Base-by-base conservation (phyloP, 2,113 vertebrate genomes). In the Formicarius rufipectus region DNA sequence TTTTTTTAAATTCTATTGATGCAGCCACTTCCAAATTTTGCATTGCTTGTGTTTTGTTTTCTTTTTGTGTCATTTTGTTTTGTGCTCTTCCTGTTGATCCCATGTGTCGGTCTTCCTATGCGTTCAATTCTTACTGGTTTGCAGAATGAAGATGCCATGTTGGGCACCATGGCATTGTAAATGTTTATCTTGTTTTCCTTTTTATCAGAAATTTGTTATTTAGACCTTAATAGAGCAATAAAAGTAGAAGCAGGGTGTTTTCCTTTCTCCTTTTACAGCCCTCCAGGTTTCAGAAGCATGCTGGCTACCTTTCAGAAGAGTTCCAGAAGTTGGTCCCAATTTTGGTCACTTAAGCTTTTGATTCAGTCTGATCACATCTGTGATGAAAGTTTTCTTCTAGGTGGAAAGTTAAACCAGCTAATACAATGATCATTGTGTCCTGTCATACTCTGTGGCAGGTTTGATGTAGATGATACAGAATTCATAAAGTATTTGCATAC, bases 371-470 rank as follows among this genome's bases (percentile, higher is more conserved):
- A n/a, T 52, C 9, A 44, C 2, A 11, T 67, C 44, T 60, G 33
- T 76, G 60, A 20, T 50, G 19, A 63, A 52, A 24, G 5, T 62
- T 89, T 81, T 75, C 56, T 63, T 72, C 44, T 55, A 83, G 33
- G 9, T 66, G 28, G 33, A 67, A 68, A 52, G 35, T 66, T 84
- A 66, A 85, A 31, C 16, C 8, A 42, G 27, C 73, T 60, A 40
- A 69, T 83, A 30, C 37, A 28, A 3, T 15, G 1, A 53, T 60
- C n/a, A 19, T 52, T 42, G 5, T 15, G 1, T 62, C 30, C 40
- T 62, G 2, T 62, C 12, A 45, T 60, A 7, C 0, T 0, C 37
- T 53, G 24, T 33, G 53, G 30, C 75, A 80, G 20, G 28, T 52
- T 18, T 5, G 2, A 86, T 56, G 0, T 7, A 3, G 14, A 5